Base-by-base conservation (phyloP, 2,113 vertebrate genomes). In the Gadus macrocephalus region DNA sequence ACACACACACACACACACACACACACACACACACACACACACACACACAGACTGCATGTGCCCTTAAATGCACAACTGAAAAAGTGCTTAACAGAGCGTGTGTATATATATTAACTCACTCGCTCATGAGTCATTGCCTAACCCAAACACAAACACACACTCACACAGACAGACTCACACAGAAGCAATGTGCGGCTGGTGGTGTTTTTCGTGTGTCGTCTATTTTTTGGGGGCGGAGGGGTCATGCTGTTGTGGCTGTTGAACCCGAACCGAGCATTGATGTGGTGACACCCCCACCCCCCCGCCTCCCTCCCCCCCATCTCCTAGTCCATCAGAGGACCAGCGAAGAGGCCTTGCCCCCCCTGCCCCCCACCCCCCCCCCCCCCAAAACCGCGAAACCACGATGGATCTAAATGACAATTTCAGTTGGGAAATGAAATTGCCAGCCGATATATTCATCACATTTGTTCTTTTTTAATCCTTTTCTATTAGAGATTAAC, bases 171-270 rank as follows among this genome's bases (percentile, higher is more conserved):
- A 68, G 7, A 60, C 56, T 35, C 17, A 59, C 56, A 68, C 8
- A 38, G 27, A 68, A 7, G n/a, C 67, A 76, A 70, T 79, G 66
- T 82, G 88, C 89, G 89, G 90, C 83, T 92, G 92, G 82, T 82
- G 75, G 81, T 84, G 42, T 49, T 49, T 49, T 8, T 49, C 42
- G 42, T 49, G 42, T 49, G 42, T 49, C 8, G 14, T 49, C 42
- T 49, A 9, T 49, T 49, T 49, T 49, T 14, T 9, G 12, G 42
- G 42, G 12, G 11, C 6, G 8, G 42, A 9, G 42, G 42, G 12
- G 6, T 14, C 42, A 49, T 35, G 31, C 31, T 35, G 31, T 9
- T 49, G 42, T 49, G 42, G 42, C 12, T 7, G 42, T 49, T 14
- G 9, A 2, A 49, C 42, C 42, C 42, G 42, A 35, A 4, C 31